Conservation (phyloP, 2,113 vertebrate species). For the Vulpes lagopus region DNA sequence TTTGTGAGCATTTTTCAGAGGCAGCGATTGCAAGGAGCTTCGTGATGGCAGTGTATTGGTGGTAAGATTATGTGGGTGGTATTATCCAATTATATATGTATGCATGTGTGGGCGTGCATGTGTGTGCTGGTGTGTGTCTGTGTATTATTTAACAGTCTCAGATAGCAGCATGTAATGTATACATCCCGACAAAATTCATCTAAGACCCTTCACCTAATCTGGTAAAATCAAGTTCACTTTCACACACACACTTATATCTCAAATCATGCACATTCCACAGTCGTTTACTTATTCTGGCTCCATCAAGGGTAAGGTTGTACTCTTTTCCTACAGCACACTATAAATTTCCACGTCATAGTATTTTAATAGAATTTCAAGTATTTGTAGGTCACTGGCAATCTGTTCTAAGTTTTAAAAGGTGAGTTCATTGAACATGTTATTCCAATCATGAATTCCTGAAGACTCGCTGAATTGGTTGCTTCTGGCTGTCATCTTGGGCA, state of each 20-base stretch:
- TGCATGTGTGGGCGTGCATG: fast-evolving
- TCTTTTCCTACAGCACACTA: neutral
- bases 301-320: fast-evolving
- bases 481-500: neutral
- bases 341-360: neutral
- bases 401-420: neutral
- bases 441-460: neutral
- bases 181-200: no score
- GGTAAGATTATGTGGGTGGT: no score
- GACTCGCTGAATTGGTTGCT: neutral
- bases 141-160: neutral
- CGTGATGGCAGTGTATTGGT: neutral
- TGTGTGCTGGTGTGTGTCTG: neutral
- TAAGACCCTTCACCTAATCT: no score
- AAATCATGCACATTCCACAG: fast-evolving
- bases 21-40: neutral
- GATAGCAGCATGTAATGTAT: no score
- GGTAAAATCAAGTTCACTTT: neutral
- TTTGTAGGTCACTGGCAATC: neutral
- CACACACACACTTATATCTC: fast-evolving
- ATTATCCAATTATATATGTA: neutral
- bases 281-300: neutral
- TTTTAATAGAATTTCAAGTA: conserved; percentile 12
- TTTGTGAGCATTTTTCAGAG: neutral
- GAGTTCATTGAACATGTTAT: neutral